phyloP scores from a whole-genome alignment of 2,113 vertebrate genomes.

The Poeciliopsis retropinna region DNA sequence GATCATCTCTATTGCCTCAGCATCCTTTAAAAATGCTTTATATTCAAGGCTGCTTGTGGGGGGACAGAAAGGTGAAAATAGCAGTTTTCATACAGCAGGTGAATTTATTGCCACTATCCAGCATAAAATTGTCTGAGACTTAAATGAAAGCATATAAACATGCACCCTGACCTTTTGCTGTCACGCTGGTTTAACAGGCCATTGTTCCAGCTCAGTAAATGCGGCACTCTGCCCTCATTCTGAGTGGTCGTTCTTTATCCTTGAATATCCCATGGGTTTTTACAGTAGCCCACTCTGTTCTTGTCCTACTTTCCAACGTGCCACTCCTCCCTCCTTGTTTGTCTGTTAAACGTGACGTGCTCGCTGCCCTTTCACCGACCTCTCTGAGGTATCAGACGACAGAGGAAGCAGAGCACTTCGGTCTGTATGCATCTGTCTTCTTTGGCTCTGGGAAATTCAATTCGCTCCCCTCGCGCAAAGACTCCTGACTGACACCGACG shows the following conservation, averaged over 20 bases:
- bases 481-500: conserved; percentile 42
- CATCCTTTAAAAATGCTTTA: background rate
- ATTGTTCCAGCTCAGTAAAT: conserved; percentile 37
- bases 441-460: conserved; percentile 60
- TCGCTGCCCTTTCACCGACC: conserved; percentile 34
- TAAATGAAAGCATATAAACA: conserved; percentile 26
- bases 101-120: conserved; percentile 13
- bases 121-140: conserved; percentile 19
- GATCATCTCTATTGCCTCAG: conserved; percentile 4
- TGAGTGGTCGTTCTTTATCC: conserved; percentile 64
- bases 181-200: conserved; percentile 29
- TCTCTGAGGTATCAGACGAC: conserved; percentile 48
- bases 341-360: conserved; percentile 58
- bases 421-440: conserved; percentile 63
- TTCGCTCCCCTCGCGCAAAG: conserved; percentile 43
- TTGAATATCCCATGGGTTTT: conserved; percentile 54
- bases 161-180: conserved; percentile 13
- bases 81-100: conserved; percentile 1
- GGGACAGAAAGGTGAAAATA: conserved; percentile 9
- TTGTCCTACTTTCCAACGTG: conserved; percentile 64
- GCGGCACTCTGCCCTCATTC: conserved; percentile 41
- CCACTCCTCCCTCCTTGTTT: conserved; percentile 43
- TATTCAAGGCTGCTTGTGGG: background rate
- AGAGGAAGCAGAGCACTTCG: conserved; percentile 23
- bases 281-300: conserved; percentile 67